phyloP scores from a whole-genome alignment of 1,140 invertebrate genomes.

The Hyposmocoma kahamanoa region DNA sequence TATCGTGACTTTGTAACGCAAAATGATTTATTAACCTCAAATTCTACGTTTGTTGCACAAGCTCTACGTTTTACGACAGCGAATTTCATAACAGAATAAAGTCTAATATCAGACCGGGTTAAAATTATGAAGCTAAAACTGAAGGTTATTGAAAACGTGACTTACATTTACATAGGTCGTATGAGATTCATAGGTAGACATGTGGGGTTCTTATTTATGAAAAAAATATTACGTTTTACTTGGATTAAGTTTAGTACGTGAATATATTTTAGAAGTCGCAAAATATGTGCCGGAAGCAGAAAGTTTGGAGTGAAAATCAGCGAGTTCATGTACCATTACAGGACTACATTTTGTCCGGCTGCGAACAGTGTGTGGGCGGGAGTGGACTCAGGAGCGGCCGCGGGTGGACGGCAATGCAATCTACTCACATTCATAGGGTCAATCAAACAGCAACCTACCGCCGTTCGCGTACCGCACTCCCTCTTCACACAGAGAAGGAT shows the following conservation, averaged over 20 bases:
- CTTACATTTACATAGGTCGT: constrained; percentile 68
- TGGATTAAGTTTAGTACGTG: constrained; percentile 4
- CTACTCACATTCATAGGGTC: constrained; percentile 69
- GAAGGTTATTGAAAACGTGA: constrained; percentile 73
- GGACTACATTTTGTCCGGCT: too few relatives aligned
- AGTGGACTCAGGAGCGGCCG: constrained; percentile 26
- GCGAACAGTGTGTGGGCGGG: constrained; percentile 19
- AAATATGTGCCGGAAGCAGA: too few relatives aligned
- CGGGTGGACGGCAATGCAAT: constrained; percentile 49
- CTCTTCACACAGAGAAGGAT: constrained; percentile 41
- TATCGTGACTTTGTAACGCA: not conserved
- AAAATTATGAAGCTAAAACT: constrained; percentile 73
- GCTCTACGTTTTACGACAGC: constrained; percentile 11
- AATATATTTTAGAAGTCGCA: too few relatives aligned
- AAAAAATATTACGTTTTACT: constrained; percentile 10
- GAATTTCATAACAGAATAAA: constrained; percentile 69
- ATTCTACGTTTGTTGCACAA: not conserved
- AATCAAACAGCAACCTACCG: constrained; percentile 63
- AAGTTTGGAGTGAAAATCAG: too few relatives aligned
- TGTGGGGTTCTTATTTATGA: constrained; percentile 33
- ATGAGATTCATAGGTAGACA: constrained; percentile 47
- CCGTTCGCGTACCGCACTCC: constrained; percentile 44
- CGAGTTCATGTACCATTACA: too few relatives aligned
- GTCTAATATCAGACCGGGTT: constrained; percentile 63
- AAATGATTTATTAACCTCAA: not conserved